Conservation (phyloP, 1,140 invertebrate species). For the Cherax destructor region DNA sequence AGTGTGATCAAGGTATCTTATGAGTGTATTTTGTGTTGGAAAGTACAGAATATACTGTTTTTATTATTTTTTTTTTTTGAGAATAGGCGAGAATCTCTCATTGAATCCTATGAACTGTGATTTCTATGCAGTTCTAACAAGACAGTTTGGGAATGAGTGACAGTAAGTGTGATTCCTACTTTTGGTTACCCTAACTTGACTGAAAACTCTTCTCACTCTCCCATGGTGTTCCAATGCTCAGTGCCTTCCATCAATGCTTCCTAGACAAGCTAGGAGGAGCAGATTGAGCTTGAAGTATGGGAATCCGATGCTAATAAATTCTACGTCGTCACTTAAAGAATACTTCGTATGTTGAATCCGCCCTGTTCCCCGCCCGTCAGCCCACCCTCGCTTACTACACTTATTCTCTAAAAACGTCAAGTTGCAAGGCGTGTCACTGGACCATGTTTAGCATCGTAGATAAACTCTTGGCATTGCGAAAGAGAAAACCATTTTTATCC, state of each 20-base stretch:
- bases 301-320: conserved; percentile 2
- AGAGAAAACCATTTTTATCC: neutral
- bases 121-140: too few species aligned
- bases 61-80: too few species aligned
- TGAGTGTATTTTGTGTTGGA: too few species aligned
- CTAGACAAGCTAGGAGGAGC: neutral
- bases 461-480: conserved; percentile 1
- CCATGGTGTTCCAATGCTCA: too few species aligned
- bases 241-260: neutral
- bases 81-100: too few species aligned
- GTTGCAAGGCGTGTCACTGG: neutral
- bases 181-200: too few species aligned
- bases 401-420: neutral
- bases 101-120: too few species aligned
- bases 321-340: neutral
- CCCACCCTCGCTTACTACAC: neutral
- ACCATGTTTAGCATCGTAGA: neutral
- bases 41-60: too few species aligned
- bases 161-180: too few species aligned
- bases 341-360: neutral
- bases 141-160: too few species aligned
- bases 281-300: neutral
- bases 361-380: neutral
- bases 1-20: too few species aligned
- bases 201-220: too few species aligned